Evolutionary conservation across 2,888 invertebrate genomes (phyloP), one percentile per base, ranked within the genome.

Genomic region (Disparrhopalites patrizii): DNA sequence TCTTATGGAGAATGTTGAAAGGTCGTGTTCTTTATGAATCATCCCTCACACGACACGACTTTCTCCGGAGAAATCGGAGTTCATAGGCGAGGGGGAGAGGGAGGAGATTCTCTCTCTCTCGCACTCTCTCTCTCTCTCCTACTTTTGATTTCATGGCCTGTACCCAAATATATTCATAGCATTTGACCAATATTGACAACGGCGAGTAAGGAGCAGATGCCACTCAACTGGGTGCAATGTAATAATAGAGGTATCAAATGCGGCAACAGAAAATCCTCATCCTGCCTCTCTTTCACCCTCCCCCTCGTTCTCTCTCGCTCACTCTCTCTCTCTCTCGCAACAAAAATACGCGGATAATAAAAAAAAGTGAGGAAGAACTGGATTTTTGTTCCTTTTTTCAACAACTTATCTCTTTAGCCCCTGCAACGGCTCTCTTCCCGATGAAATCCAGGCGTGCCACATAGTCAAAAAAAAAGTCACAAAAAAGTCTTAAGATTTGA

Each of bases 201-300:
- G 38, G 25, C 51, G 72, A 72, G 72, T 68, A n/a, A n/a, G n/a
- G n/a, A 70, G 70, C 71, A 72, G 73, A 73, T 72, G 73, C 68
- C 70, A 70, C 66, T 71, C 70, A 70, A 69, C 66, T 69, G 67
- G 68, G 67, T 71, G 70, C 66, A 61, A 61, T 61, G 70, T 65
- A 70, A 73, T 68, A 72, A 72, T 69, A 61, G 69, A 68, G 68
- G 47, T 47, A 63, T 52, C 43, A 56, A 40, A 51, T 38, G 47
- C 40, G 65, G 50, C 57, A 33, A 57, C 27, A 50, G 40, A 52
- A 58, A 65, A 60, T 52, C 51, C 51, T 30, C 60, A 52, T 36
- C 30, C 47, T 50, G 23, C 52, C 50, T 52, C n/a, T n/a, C n/a
- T n/a, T n/a, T n/a, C n/a, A n/a, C n/a, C n/a, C n/a, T n/a, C n/a